Base-by-base conservation (phyloP, 2,113 vertebrate species). In the Pelusios castaneus region DNA sequence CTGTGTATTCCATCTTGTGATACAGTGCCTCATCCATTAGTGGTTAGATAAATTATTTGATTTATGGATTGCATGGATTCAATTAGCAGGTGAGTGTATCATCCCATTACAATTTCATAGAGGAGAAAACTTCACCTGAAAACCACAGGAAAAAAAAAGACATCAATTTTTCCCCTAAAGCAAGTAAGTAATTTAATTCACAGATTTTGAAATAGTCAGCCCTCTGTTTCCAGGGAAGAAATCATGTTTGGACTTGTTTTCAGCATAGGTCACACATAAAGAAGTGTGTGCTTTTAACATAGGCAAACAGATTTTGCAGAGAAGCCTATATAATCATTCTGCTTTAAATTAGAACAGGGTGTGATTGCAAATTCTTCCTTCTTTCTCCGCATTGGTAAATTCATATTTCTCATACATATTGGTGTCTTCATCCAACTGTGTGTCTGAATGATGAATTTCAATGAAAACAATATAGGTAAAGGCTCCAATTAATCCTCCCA, bases 401-500 rank as follows among this genome's bases (percentile, higher is more conserved):
- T 99, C 99, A 3, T 99, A 98, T 97, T 99, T 99, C 67, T 99
- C 98, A 81, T 96, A 97, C 10, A 94, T 22, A 0, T 98, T 98
- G 58, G 97, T 98, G 52, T 98, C 96, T 24, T 97, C 97, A 84
- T 97, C 51, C 96, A 96, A 41, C 87, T 94, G 91, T 3, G 95
- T 92, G 29, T 98, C 97, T 0, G 95, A 38, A 31, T 99, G 99
- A 94, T 99, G 99, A n/a, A 99, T 92, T 97, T 99, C 99, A 60
- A 99, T 99, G 92, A 99, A 96, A 54, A 99, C 89, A 14, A 99
- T 67, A 83, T 99, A 99, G 96, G 98, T 25, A 27, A 98, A 89
- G 1, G 99, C 98, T 91, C 99, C 99, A 17, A 99, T 90, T 25
- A 98, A 96, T 11, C 98, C 99, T 0, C 99, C 99, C 67, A 99